Conservation (phyloP, 2,797 vertebrate genomes). For the Gallinago solitaria region DNA sequence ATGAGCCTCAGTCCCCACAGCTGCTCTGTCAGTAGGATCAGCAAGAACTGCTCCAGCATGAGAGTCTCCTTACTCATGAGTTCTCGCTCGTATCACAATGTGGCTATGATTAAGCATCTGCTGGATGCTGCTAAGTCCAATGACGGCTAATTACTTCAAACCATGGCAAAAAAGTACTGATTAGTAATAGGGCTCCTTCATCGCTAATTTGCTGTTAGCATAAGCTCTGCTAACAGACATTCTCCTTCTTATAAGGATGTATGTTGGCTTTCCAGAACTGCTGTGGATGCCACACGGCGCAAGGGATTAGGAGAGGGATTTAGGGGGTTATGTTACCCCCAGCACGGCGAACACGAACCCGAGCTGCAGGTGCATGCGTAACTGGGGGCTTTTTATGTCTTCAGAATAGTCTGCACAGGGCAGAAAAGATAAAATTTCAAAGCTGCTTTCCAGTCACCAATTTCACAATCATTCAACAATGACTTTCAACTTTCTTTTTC, state of each 20-base stretch:
- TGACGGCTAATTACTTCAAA: slow-evolving; percentile 10
- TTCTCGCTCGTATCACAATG: neutral
- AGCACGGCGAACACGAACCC: neutral
- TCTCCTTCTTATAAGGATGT: neutral
- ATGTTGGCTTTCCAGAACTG: neutral
- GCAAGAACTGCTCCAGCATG: neutral
- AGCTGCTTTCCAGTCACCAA: slow-evolving; percentile 21
- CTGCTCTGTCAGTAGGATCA: neutral
- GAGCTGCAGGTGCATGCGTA: neutral
- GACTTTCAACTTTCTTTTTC: neutral
- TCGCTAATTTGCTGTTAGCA: neutral
- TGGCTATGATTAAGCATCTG: slow-evolving; percentile 38
- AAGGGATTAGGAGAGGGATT: slow-evolving; percentile 1
- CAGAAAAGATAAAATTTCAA: neutral
- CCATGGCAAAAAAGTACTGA: neutral
- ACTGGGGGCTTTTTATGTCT: neutral
- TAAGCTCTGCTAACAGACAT: neutral
- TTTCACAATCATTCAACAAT: neutral
- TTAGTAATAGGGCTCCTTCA: neutral
- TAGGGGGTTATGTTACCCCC: neutral
- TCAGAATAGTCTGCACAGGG: neutral
- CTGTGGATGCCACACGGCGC: neutral
- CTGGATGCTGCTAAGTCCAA: neutral
- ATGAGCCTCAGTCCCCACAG: neutral
- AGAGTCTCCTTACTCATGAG: neutral